Evolutionary conservation across 2,113 vertebrate species (phyloP), one percentile per base, ranked within the genome.

Genomic region (Synchiropus splendidus): DNA sequence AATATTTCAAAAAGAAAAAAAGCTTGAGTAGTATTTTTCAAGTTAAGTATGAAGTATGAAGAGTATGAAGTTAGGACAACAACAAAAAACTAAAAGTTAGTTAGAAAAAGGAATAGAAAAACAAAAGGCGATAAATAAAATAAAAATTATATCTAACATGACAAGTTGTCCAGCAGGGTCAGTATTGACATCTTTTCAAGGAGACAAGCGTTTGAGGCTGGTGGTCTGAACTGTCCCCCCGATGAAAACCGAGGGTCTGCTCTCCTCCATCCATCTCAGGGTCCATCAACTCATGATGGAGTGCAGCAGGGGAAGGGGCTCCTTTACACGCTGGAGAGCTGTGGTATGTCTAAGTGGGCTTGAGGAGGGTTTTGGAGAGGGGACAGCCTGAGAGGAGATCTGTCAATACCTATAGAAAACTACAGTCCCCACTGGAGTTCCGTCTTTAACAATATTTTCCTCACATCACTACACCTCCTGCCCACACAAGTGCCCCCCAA

Each of bases 381-480:
- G 42, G 43, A 50, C 37, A 54, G 45, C 44, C 47, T 35, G 45
- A 30, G 27, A 51, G 51, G 39, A 45, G 56, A 59, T 57, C 59
- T 59, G 44, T 55, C 39, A 31, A 57, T 67, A 44, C 14, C 40
- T 36, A 27, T 61, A 51, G 33, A 61, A 58, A 74, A 34, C 18
- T 30, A 16, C 42, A 63, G 31, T 45, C 48, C 52, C 55, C 31
- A 50, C 42, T 55, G 52, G 21, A 43, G 49, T 54, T 67, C 64
- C 70, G 45, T 63, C 33, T 53, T 38, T 64, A 59, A 75, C 61
- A 72, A 64, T 60, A 16, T 51, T n/a, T 31, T 31, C 36, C 43
- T 34, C 54, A 37, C 54, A 51, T 54, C 59, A 35, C 33, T 43
- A 45, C 47, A 57, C 40, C 58, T 48, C 48, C 54, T 38, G 9